Base-by-base conservation (phyloP, 2,888 invertebrate species). In the Torymus tubicola region DNA sequence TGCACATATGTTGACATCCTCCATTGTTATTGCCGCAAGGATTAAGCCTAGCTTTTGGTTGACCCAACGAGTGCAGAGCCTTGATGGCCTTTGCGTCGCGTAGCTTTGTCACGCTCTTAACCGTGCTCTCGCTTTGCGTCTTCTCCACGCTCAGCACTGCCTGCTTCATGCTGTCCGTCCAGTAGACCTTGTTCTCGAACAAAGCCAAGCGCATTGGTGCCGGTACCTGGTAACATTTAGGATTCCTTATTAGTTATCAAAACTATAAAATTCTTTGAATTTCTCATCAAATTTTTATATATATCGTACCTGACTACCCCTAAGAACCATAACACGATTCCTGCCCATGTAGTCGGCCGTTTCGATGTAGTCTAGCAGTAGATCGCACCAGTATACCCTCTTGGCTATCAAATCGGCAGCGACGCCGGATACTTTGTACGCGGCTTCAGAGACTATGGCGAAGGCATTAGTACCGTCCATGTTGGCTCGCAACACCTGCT, bases 301-400 rank as follows among this genome's bases (percentile, higher is more conserved):
- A 31, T 42, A 42, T 42, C 42, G 8, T 63, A 82, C 82, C 63
- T 96, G 94, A 82, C 95, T 95, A 2, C 97, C 97, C 80, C 97
- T 91, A 2, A 97, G 92, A 0, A 97, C 95, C 89, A 96, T 93
- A 82, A 95, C 95, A 83, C 98, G 93, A 85, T 95, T 94, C 81
- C 94, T 93, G 0, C 98, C 98, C 72, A 97, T 94, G 90, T 99
- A 99, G 90, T 98, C 97, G 0, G 98, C 96, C 0, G 98, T 97
- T 89, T 99, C 98, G 83, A 99, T 97, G 89, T 98, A 97, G 91
- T 99, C 98, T 74, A 99, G 92, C 14, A 98, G 92, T 0, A 97
- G 96, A 90, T 99, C 99, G 87, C 98, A 98, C 98, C 99, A 99
- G 91, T 96, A 99, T 10, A 99, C 94, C 70, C 99, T 92, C 86